Evolutionary conservation across 2,797 vertebrate genomes (phyloP).

Genomic region (Brachyalestes nurse): DNA sequence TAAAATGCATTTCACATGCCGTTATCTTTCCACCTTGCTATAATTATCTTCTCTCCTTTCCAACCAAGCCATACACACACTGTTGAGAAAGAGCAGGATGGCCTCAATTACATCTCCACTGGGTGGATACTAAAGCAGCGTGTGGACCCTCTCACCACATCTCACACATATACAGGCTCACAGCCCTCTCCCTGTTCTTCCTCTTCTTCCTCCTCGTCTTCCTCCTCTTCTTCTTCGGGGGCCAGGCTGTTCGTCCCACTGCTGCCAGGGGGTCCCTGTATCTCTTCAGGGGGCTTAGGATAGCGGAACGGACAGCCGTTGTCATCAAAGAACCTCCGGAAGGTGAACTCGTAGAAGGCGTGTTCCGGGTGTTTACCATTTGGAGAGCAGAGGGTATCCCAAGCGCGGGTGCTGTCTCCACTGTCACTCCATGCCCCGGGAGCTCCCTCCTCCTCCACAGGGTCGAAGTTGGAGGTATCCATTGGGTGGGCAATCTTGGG

Average conservation of each 20-base stretch:
- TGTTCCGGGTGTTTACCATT: constrained; percentile 94
- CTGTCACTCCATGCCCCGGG: constrained; percentile 88
- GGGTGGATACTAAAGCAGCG: constrained; percentile 28
- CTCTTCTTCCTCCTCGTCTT: constrained; percentile 70
- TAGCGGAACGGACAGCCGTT: constrained; percentile 95
- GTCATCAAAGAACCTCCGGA: constrained; percentile 98
- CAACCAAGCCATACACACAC: constrained; percentile 1
- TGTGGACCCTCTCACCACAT: constrained; percentile 4
- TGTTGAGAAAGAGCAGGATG: constrained; percentile 22
- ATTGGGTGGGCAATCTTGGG: constrained; percentile 97
- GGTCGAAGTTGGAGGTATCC: constrained; percentile 99
- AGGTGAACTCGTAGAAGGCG: constrained; percentile 98
- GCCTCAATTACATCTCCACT: constrained; percentile 8
- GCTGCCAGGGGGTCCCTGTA: constrained; percentile 49
- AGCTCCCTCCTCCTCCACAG: constrained; percentile 90
- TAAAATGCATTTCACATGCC: constrained; percentile 53
- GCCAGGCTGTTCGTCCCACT: constrained; percentile 62
- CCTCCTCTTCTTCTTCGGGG: constrained; percentile 74
- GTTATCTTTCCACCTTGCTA: constrained; percentile 17
- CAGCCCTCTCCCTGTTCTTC: constrained; percentile 86
- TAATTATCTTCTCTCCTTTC: constrained; percentile 29
- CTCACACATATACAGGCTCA: constrained; percentile 95
- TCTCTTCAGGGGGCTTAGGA: constrained; percentile 87
- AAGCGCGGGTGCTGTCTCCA: constrained; percentile 86
- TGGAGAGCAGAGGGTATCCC: constrained; percentile 86